These are phyloP conservation scores for Xerus inauris DNA, from an alignment of 2,113 vertebrate genomes.

Conservation along the genomic window DNA sequence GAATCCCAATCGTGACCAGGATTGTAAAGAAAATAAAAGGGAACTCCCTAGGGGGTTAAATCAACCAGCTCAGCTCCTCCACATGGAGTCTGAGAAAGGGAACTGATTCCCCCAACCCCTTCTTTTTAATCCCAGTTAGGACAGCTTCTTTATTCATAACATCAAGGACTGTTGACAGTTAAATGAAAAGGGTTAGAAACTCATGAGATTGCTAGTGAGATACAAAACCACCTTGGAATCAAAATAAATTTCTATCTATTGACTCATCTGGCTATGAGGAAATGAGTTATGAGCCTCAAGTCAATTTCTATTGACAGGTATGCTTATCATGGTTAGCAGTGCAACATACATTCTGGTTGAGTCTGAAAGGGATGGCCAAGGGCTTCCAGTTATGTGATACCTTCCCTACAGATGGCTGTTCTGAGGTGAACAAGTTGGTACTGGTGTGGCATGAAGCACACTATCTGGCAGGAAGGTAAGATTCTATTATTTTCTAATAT, in stretches of 20 bases:
- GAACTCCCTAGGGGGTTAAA: conserved; percentile 32
- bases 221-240: conserved; percentile 47
- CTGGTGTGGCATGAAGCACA: not conserved
- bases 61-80: conserved; percentile 12
- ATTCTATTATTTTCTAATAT: conserved; percentile 29
- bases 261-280: not conserved
- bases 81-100: conserved; percentile 46
- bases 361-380: not conserved
- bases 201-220: conserved; percentile 68
- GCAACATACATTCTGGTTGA: not conserved
- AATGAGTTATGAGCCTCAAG: conserved; percentile 44
- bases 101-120: not conserved
- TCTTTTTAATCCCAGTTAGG: conserved; percentile 51
- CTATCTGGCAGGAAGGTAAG: not conserved
- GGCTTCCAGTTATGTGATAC: not conserved
- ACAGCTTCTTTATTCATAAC: conserved; percentile 67
- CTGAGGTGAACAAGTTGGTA: not conserved
- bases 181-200: conserved; percentile 42
- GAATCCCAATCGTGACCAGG: not conserved
- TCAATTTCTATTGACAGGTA: conserved; percentile 53
- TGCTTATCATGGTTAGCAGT: conserved; percentile 31
- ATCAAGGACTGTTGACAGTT: conserved; percentile 65
- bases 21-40: conserved; percentile 45
- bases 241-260: conserved; percentile 71
- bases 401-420: not conserved